Evolutionary conservation across 2,797 vertebrate genomes (phyloP), one percentile per base, ranked within the genome.

Genomic region (Psittacula echo): DNA sequence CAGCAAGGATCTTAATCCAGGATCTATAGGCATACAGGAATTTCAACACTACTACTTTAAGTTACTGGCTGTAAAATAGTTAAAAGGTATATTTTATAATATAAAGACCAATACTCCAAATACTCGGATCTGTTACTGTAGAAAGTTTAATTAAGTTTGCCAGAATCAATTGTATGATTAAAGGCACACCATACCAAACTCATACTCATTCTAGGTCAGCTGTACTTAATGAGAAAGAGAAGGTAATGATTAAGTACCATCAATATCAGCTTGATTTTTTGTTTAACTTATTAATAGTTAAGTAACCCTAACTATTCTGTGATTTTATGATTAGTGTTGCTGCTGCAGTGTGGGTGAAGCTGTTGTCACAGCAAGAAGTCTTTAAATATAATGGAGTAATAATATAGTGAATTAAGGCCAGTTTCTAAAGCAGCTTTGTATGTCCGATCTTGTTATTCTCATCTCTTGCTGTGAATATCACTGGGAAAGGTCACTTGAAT

Each of bases 401-500:
- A 94, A 94, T 30, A 70, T 13, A 71, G 85, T 86, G 74, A 75
- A 61, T 47, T 3, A 47, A 58, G 75, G 42, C 48, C 41, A 26
- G 48, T 58, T 79, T 71, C 84, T 80, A 37, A 82, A 75, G 74
- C 81, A 90, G 76, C 41, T 64, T 42, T 47, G 24, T 78, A 68
- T 76, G 37, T 21, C 19, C 74, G 66, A 70, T 62, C 74, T 94
- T 94, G 90, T 90, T 94, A 96, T 96, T 96, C 93, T 73, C 96
- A 66, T 85, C 73, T 66, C 87, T 93, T 95, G 95, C 96, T 96
- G 94, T 96, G 96, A 96, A 87, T 96, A 97, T 96, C 96, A 90
- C 94, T 85, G 71, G 84, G 87, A 97, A 97, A 97, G 96, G 97
- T 97, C 95, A 96, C 78, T 87, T 78, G 75, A 91, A 92, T 96